phyloP scores from a whole-genome alignment of 2,888 invertebrate species.

The Endomychus coccineus region DNA sequence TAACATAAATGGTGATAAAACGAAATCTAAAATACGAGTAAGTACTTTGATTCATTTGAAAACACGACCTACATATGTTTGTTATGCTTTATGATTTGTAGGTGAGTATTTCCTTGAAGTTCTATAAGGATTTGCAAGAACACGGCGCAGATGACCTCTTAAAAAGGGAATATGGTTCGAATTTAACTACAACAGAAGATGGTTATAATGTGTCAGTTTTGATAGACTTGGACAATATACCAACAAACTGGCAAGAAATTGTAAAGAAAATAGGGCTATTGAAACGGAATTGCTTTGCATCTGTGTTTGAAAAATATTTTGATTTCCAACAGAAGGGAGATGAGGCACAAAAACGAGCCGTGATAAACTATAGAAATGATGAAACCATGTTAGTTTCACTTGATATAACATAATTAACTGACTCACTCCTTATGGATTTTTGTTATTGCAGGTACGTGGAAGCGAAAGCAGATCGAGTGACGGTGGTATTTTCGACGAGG shows the following conservation, averaged over 20 bases:
- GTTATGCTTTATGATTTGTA: slow-evolving; percentile 48
- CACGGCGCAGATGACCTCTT: slow-evolving; percentile 97
- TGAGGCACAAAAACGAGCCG: slow-evolving; percentile 86
- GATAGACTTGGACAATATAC: slow-evolving; percentile 88
- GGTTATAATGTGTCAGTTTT: slow-evolving; percentile 93
- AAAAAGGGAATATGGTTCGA: slow-evolving; percentile 83
- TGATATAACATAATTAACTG: not conserved
- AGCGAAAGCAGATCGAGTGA: slow-evolving; percentile 96
- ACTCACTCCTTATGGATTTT: not conserved
- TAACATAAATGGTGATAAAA: slow-evolving; percentile 92
- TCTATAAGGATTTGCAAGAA: slow-evolving; percentile 96
- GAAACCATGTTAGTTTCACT: slow-evolving; percentile 84
- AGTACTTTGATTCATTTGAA: slow-evolving; percentile 39
- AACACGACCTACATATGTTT: too few relatives aligned
- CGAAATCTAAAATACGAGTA: slow-evolving; percentile 95
- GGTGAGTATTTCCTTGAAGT: slow-evolving; percentile 98
- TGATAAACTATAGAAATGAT: slow-evolving; percentile 97
- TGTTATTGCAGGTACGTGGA: slow-evolving; percentile 78
- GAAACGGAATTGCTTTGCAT: slow-evolving; percentile 98
- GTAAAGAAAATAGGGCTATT: slow-evolving; percentile 89
- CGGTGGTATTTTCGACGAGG: slow-evolving; percentile 97
- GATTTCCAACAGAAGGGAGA: slow-evolving; percentile 92
- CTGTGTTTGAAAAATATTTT: slow-evolving; percentile 99
- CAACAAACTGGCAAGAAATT: slow-evolving; percentile 79
- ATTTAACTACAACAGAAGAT: slow-evolving; percentile 78